Evolutionary conservation across 2,113 vertebrate species (phyloP).

Genomic region (Oceanodroma tethys): DNA sequence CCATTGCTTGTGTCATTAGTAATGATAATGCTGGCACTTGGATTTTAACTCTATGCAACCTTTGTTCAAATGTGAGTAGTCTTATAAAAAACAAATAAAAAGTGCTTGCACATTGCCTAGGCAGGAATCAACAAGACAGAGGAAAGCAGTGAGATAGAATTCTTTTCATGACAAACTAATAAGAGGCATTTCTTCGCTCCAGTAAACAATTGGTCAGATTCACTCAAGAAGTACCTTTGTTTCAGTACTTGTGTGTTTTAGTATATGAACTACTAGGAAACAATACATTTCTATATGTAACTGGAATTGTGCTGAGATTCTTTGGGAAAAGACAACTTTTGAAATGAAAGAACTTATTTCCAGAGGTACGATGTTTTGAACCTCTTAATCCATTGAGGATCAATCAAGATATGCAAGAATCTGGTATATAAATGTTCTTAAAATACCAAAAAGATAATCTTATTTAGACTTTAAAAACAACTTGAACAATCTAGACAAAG

Average conservation of each 20-base stretch:
- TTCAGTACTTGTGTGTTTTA: background rate
- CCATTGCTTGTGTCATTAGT: background rate
- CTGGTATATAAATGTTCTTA: background rate
- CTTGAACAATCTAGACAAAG: background rate
- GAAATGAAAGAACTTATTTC: background rate
- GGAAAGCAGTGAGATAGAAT: background rate
- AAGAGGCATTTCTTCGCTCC: background rate
- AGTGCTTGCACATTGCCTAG: background rate
- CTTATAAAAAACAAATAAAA: background rate
- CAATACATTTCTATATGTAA: background rate
- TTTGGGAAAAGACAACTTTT: background rate
- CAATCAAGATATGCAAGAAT: background rate
- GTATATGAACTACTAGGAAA: background rate
- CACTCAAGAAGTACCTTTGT: background rate
- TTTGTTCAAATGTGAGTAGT: background rate
- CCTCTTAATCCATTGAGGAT: background rate
- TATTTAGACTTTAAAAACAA: background rate
- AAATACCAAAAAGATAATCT: background rate
- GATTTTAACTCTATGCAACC: background rate
- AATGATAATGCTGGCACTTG: background rate
- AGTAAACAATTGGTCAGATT: background rate
- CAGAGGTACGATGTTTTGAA: background rate
- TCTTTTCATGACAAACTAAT: background rate
- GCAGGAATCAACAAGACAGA: background rate
- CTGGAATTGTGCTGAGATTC: background rate